Evolutionary conservation across 1,140 invertebrate genomes (phyloP).

Genomic region (Notospermus geniculatus): DNA sequence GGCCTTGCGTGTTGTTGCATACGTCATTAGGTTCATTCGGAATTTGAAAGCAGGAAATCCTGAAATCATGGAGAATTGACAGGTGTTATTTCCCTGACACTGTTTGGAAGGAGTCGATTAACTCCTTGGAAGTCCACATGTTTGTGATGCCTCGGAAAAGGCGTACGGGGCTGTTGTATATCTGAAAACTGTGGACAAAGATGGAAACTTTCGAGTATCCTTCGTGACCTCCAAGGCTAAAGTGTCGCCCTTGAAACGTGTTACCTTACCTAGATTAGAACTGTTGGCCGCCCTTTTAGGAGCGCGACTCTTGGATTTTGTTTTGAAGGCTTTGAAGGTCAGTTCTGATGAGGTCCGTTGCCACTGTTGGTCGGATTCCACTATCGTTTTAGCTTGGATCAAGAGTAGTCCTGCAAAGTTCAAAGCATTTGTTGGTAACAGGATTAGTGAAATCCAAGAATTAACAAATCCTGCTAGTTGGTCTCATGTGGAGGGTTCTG

Average conservation of each 20-base stretch:
- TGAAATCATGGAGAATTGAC: background rate
- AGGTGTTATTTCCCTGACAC: background rate
- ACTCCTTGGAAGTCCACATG: background rate
- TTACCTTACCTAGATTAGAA: slow-evolving; percentile 7
- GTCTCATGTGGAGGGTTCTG: too few relatives aligned
- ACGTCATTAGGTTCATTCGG: too few relatives aligned
- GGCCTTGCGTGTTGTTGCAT: too few relatives aligned
- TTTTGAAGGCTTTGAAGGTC: background rate
- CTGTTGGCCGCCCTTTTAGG: background rate
- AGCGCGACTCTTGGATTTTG: background rate
- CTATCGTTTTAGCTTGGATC: too few relatives aligned
- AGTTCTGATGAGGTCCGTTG: too few relatives aligned
- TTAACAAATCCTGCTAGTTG: too few relatives aligned
- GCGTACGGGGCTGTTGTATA: slow-evolving; percentile 1
- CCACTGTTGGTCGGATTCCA: too few relatives aligned
- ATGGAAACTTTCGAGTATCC: background rate
- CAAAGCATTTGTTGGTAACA: too few relatives aligned
- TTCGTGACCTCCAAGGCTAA: background rate
- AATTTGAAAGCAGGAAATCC: too few relatives aligned
- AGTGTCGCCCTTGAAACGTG: background rate
- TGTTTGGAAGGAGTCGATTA: background rate
- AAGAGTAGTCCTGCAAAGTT: too few relatives aligned
- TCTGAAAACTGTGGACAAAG: background rate
- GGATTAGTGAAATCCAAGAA: too few relatives aligned
- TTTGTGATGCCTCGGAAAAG: slow-evolving; percentile 1